Base-by-base conservation (phyloP, 2,113 vertebrate genomes). In the Chaetodon trifascialis region DNA sequence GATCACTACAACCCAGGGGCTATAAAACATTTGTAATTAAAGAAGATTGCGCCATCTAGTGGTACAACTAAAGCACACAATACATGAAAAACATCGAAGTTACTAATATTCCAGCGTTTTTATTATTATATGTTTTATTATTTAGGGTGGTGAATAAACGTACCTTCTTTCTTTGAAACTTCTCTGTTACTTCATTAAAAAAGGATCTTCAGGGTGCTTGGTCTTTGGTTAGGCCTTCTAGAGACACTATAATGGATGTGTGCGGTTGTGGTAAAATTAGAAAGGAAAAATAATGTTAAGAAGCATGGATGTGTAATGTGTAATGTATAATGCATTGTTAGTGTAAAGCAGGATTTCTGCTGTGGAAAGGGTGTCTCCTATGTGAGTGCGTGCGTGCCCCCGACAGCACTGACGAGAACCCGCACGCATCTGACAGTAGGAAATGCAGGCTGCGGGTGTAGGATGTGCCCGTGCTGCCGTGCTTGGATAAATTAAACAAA, bases 341-440 rank as follows among this genome's bases (percentile, higher is more conserved):
- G 9, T 30, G 16, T 34, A 5, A 5, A 60, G 4, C 3, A 2
- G 2, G n/a, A n/a, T 69, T 49, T 40, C 23, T 63, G 30, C 2
- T 38, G 38, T 23, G 9, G 23, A 68, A 30, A 88, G 88, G 90
- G 86, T 85, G 84, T 73, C 25, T 71, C 71, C 83, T 65, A 60
- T 62, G 66, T 54, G 17, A 34, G 21, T 75, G 66, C 93, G 91
- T 87, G 85, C 63, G 80, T 38, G 91, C 64, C 38, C 25, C 64
- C 74, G 83, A 55, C 55, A 21, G 40, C 55, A 23, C 21, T 42
- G 77, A 51, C 88, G 66, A 12, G 92, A 71, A 55, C 94, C 40
- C 93, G 95, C 92, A 90, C 95, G 93, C 85, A 88, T 89, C 94
- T 96, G 95, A 95, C 94, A 95, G 90, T 93, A 93, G 95, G 95